Base-by-base conservation (phyloP, 2,888 invertebrate species). In the Bedellia somnulentella region DNA sequence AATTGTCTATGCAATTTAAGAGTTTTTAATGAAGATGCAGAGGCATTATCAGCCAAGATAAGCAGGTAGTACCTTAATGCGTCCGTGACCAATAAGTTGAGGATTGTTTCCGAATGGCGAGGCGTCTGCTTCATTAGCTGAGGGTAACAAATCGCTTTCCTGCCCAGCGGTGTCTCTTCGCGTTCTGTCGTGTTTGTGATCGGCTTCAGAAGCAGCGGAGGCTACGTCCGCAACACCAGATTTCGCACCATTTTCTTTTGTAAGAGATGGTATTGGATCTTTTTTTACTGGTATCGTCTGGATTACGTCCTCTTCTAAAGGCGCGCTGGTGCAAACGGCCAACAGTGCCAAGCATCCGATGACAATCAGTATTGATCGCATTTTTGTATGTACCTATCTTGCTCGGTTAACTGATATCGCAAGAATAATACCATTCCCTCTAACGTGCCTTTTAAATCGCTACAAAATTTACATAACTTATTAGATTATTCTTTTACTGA, bases 161-260 rank as follows among this genome's bases (percentile, higher is more conserved):
- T 59, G 56, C 0, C 63, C 71, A 0, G 46, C 58, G 4, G 60
- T 26, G 6, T 57, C 62, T 21, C 75, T 60, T 2, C 68, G 63
- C 22, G 31, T 46, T 18, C 67, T 57, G 2, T 35, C 41, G 4
- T 34, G 40, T 1, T 38, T 40, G 2, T 35, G 40, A 5, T 35
- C 41, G 1, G 37, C 40, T 2, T 61, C 50, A 67, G 57, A 48
- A 43, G 47, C 60, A 59, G 53, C 64, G 60, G 42, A 56, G 59
- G 17, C 59, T 53, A 44, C 52, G 52, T 0, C 73, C 71, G 41
- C 61, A 71, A 54, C 71, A 70, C 63, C 70, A 67, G 62, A 71
- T 24, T 16, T 57, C 60, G 44, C 59, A 63, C 35, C 60, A 49
- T 50, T 55, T 56, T 47, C 59, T 58, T 49, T 63, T 52, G 51